phyloP scores from a whole-genome alignment of 2,797 vertebrate genomes.

The Rhinogobio ventralis region DNA sequence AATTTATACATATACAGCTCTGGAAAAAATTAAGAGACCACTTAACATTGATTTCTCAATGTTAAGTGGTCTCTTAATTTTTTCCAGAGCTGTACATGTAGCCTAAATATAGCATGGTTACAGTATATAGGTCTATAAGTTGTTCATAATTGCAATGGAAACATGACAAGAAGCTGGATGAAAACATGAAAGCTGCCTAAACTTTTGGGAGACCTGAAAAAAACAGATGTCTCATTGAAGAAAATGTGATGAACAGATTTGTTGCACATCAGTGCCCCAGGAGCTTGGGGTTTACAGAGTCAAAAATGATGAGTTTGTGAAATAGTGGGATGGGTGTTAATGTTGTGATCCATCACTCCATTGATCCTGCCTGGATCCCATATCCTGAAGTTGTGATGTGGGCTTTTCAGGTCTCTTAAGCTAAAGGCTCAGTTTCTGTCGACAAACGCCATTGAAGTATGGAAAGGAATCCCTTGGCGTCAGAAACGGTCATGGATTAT shows the following conservation, averaged over 20 bases:
- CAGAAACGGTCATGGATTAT: conserved; percentile 24
- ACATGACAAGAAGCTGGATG: neutral
- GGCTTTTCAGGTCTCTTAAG: neutral
- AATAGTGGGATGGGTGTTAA: conserved; percentile 29
- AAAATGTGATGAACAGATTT: conserved; percentile 12
- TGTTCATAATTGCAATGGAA: neutral
- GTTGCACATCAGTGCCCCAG: neutral
- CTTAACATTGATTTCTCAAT: too few species aligned
- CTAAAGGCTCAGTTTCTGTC: conserved; percentile 29
- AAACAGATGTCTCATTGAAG: neutral
- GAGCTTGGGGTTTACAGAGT: conserved; percentile 12
- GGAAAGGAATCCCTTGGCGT: conserved; percentile 20
- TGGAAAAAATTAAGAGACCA: too few species aligned
- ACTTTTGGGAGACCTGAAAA: neutral
- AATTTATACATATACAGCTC: neutral
- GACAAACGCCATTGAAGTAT: conserved; percentile 27
- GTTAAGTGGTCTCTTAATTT: too few species aligned
- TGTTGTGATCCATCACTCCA: conserved; percentile 45
- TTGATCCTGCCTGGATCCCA: conserved; percentile 34
- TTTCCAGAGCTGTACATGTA: too few species aligned
- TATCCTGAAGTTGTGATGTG: conserved; percentile 7
- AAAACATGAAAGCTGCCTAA: neutral
- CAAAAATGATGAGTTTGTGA: conserved; percentile 22
- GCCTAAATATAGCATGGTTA: neutral
- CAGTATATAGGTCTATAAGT: neutral